Base-by-base conservation (phyloP, 2,113 vertebrate genomes). In the Campylorhamphus procurvoides region DNA sequence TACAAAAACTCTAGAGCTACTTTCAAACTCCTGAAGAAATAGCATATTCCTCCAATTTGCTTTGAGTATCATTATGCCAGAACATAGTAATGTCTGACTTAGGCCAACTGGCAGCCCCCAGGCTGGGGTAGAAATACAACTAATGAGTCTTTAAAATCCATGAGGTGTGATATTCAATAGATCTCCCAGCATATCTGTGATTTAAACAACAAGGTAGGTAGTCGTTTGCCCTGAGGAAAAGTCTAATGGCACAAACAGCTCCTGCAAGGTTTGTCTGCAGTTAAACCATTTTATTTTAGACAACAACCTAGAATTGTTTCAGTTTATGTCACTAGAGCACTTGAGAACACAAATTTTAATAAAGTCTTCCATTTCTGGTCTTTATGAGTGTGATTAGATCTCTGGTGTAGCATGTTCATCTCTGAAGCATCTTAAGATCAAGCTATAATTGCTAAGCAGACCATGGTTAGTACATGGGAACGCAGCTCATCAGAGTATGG, bases 1-100 rank as follows among this genome's bases (percentile, higher is more conserved):
- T 33, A 52, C 24, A 90, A 94, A 97, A 90, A 88, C 46, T 50
- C 74, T 86, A 84, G 47, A 92, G 14, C 75, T 88, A 63, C 85
- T 94, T 89, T 69, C 52, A 71, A 52, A 25, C 40, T 91, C 47
- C 55, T 50, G 62, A 93, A 92, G 60, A 92, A 92, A 74, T 22
- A 77, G 33, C 44, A 78, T 35, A 40, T 66, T 79, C 25, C 24
- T 89, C 39, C 49, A 55, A 22, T 42, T 92, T 74, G 18, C 47
- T 92, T 74, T 67, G 55, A 77, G 18, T 37, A 76, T 42, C 40
- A 29, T 64, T 64, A 60, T 87, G 52, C 60, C 47, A 82, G 62
- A 42, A 75, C 12, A 3, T 28, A 50, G 37, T 39, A 79, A 80
- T 29, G 28, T 63, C 58, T 91, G 58, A 94, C n/a, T 91, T 73